Percentiles rank a stretch among this genome's conserved stretches.
These are phyloP conservation scores for Astreopora myriophthalma DNA, from an alignment of 64 coral and sea anemone species.

Conservation along the genomic window DNA sequence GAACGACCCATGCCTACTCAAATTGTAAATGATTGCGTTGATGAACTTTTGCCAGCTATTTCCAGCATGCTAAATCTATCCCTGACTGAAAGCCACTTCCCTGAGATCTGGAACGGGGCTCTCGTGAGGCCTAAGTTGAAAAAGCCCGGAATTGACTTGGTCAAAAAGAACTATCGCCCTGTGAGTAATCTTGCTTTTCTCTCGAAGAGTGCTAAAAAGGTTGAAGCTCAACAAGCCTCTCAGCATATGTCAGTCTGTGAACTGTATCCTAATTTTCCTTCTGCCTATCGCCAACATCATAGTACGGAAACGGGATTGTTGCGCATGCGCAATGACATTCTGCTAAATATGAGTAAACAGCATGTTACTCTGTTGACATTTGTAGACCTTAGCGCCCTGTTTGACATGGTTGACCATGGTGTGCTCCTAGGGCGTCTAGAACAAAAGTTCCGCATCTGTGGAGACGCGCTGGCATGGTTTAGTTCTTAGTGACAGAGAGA, in stretches of 20 bases:
- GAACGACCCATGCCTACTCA: slow-evolving; percentile 39
- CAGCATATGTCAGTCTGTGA: slow-evolving; percentile 18
- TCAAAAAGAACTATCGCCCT: slow-evolving; percentile 23
- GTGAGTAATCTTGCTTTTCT: slow-evolving; percentile 19
- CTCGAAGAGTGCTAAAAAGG: slow-evolving; percentile 10
- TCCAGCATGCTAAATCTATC: slow-evolving; percentile 22
- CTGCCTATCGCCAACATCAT: slow-evolving; percentile 14
- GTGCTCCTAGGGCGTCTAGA: background rate
- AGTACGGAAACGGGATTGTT: background rate
- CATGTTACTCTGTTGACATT: background rate
- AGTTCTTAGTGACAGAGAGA: background rate
- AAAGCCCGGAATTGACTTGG: slow-evolving; percentile 1
- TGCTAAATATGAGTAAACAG: background rate
- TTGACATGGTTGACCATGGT: background rate
- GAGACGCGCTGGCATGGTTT: background rate
- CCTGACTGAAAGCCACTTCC: slow-evolving; percentile 2
- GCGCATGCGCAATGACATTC: background rate
- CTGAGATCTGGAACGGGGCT: slow-evolving; percentile 30
- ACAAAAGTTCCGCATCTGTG: slow-evolving; percentile 1
- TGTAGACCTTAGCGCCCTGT: too few relatives aligned
- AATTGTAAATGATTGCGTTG: slow-evolving; percentile 29
- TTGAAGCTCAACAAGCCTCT: slow-evolving; percentile 28
- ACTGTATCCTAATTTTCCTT: slow-evolving; percentile 15
- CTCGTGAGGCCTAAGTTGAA: slow-evolving; percentile 61
- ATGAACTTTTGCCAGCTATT: slow-evolving; percentile 39